Conservation (phyloP, 2,797 vertebrate species). For the Lophura swinhoii region DNA sequence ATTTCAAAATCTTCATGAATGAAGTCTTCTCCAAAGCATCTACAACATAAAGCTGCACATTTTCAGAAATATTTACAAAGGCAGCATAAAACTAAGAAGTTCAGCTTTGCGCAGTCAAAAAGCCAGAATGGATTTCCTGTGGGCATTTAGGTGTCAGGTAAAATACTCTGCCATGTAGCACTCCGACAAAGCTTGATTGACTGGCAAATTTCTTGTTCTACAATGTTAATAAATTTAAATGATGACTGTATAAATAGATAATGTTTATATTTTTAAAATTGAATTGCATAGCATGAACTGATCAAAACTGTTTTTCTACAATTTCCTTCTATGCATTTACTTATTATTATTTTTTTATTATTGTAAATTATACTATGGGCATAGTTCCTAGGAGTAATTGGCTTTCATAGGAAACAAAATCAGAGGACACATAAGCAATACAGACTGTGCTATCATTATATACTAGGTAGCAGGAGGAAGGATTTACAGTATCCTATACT, state of each 20-base stretch:
- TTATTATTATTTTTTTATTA: neutral
- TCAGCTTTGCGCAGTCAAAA: neutral
- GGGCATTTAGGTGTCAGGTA: neutral
- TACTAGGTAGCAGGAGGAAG: neutral
- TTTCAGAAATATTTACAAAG: neutral
- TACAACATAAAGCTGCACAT: neutral
- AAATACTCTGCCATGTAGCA: fast-evolving
- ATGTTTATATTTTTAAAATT: neutral
- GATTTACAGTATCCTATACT: neutral
- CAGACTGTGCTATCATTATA: neutral
- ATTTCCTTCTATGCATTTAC: neutral
- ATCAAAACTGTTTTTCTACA: neutral
- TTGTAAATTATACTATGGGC: neutral
- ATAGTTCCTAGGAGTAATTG: neutral
- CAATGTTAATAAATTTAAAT: neutral
- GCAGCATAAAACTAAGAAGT: neutral
- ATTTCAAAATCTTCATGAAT: neutral
- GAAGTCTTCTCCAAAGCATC: neutral
- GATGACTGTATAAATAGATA: neutral
- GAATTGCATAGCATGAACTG: neutral
- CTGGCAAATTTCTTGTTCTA: neutral
- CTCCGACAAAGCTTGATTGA: neutral
- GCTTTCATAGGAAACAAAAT: neutral
- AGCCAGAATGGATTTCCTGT: neutral
- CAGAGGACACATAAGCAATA: neutral